Evolutionary conservation across 92 coral and sea anemone species (phyloP), one percentile per base, ranked within the genome.

Genomic region (Epizoanthus ramosus): DNA sequence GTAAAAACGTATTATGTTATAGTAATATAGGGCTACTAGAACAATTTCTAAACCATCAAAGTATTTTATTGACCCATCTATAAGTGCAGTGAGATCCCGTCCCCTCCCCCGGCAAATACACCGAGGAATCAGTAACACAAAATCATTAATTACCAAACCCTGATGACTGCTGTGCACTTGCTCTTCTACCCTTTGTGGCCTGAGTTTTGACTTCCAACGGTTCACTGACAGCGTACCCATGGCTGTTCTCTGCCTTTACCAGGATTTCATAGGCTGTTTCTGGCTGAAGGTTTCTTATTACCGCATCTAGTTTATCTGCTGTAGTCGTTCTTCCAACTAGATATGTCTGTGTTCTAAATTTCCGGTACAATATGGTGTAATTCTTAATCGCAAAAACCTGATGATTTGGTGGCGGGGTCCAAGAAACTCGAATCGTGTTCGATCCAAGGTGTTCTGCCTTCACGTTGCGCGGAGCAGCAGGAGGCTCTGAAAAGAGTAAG

Each of bases 321-420:
- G 25, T 9, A 15, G 33, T 33, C 22, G 21, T 35, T 15, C 18
- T 6, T 35, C 47, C 68, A 39, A 8, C 63, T 17, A 15, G 66
- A 33, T 25, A 56, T 8, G 43, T 37, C 14, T 57, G 33, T 17
- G 80, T 57, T 9, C 54, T 53, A 75, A 58, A 57, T n/a, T 41
- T n/a, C 68, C 68, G 35, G 56, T 33, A 75, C 24, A 75, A 19
- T 33, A 75, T 23, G 28, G 80, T 58, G 61, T 75, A 75, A 15
- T 57, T 57, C 39, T 31, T 57, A 43, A 75, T 58, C 14, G 68
- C 50, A 57, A 23, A 75, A 5, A 75, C 58, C 68, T 24, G n/a
- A 21, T 75, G 68, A 41, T 75, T 31, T 33, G 19, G 28, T 19
- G 80, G 80, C 12, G 80, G 54, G 57, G 68, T 17, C 80, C 80